Percentiles rank a stretch among this genome's conserved stretches.
Conservation (phyloP, 1,140 invertebrate species). For the Halesus radiatus region DNA sequence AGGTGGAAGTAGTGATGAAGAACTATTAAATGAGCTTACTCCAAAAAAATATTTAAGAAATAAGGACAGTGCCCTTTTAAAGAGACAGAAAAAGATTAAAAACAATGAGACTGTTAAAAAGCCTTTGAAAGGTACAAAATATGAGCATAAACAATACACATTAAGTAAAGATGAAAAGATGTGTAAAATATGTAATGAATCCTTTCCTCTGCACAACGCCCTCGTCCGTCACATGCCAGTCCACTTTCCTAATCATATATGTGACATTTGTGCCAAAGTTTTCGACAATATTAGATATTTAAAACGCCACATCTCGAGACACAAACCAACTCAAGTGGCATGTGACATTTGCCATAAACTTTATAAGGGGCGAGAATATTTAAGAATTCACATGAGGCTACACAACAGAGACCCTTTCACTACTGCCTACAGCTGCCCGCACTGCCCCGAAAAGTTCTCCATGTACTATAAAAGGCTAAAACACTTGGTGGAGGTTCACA, state of each 20-base stretch:
- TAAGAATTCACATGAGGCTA: constrained; percentile 44
- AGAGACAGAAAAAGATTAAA: constrained; percentile 3
- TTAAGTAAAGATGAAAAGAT: constrained; percentile 47
- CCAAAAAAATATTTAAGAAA: constrained; percentile 1
- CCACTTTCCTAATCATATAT: constrained; percentile 58
- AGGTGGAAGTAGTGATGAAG: constrained; percentile 1
- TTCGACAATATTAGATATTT: constrained; percentile 56
- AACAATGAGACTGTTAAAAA: background rate
- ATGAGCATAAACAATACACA: constrained; percentile 19
- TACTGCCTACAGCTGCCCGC: constrained; percentile 64
- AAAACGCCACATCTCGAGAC: constrained; percentile 47
- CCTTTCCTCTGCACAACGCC: constrained; percentile 38
- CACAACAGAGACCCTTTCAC: constrained; percentile 55
- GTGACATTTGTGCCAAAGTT: constrained; percentile 58
- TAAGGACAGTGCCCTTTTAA: background rate
- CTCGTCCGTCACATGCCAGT: constrained; percentile 58
- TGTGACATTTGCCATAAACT: constrained; percentile 52
- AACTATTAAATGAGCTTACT: background rate
- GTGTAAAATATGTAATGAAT: constrained; percentile 54
- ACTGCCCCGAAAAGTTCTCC: constrained; percentile 67
- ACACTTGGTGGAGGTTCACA: constrained; percentile 64
- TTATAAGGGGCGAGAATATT: constrained; percentile 46
- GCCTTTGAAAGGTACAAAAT: constrained; percentile 13
- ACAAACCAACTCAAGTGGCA: constrained; percentile 30
- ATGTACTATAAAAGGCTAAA: constrained; percentile 67